phyloP scores from a whole-genome alignment of 2,113 vertebrate species.

The Saimiri boliviensis region DNA sequence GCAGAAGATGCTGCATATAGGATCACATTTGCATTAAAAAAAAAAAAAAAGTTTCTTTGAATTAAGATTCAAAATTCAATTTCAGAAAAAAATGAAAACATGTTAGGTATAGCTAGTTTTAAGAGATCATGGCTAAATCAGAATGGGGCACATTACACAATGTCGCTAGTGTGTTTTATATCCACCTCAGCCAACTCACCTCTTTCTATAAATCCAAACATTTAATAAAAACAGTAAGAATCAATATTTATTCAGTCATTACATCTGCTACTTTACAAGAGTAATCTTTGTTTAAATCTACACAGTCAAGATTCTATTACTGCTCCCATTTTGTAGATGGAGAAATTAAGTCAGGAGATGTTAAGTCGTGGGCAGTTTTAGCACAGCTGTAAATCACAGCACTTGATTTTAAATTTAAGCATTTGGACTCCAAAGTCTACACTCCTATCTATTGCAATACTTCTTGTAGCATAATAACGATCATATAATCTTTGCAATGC shows the following conservation, averaged over 20 bases:
- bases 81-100: slow-evolving; percentile 23
- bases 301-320: neutral
- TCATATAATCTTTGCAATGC: neutral
- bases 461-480: neutral
- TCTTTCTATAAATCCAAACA: neutral
- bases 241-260: neutral
- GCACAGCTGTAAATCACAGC: neutral
- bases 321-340: neutral
- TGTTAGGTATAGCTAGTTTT: neutral
- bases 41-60: neutral
- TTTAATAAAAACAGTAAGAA: neutral
- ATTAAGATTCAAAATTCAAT: slow-evolving; percentile 3
- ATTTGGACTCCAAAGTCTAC: neutral
- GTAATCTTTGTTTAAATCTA: neutral
- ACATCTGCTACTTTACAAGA: neutral
- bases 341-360: neutral
- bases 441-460: neutral
- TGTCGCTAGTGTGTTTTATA: neutral
- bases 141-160: neutral
- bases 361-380: neutral
- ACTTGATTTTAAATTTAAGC: neutral
- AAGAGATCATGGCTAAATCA: neutral
- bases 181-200: neutral
- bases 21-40: slow-evolving; percentile 58
- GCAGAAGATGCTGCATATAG: slow-evolving; percentile 67